phyloP scores from a whole-genome alignment of 2,113 vertebrate species.

The Aptenodytes patagonicus region DNA sequence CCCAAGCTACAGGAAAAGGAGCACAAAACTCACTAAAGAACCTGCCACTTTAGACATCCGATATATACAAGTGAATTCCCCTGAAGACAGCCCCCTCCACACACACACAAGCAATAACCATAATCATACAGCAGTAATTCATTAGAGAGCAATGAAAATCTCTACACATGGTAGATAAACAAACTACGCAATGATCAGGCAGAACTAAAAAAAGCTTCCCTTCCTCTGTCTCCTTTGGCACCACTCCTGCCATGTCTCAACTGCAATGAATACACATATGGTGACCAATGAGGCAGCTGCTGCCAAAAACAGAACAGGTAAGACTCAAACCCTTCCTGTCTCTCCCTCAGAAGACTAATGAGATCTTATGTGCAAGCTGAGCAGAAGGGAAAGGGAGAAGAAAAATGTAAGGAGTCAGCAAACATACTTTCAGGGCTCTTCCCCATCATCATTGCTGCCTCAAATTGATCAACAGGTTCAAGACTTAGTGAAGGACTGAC shows the following conservation, averaged over 20 bases:
- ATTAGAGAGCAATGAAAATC: background rate
- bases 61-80: background rate
- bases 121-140: constrained; percentile 14
- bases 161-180: background rate
- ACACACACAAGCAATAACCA: background rate
- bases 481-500: background rate
- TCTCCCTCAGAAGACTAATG: background rate
- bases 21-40: background rate
- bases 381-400: background rate
- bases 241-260: accelerated
- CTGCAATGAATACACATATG: background rate
- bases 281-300: background rate
- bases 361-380: background rate
- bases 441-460: accelerated
- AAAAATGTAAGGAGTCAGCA: background rate
- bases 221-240: background rate
- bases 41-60: background rate
- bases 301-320: background rate
- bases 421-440: background rate
- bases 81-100: background rate
- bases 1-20: background rate
- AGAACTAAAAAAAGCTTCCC: background rate
- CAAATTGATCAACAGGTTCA: background rate
- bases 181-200: background rate
- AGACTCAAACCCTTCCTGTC: background rate